Evolutionary conservation across 1,140 invertebrate species (phyloP).

Genomic region (Euura saliciscinereae): DNA sequence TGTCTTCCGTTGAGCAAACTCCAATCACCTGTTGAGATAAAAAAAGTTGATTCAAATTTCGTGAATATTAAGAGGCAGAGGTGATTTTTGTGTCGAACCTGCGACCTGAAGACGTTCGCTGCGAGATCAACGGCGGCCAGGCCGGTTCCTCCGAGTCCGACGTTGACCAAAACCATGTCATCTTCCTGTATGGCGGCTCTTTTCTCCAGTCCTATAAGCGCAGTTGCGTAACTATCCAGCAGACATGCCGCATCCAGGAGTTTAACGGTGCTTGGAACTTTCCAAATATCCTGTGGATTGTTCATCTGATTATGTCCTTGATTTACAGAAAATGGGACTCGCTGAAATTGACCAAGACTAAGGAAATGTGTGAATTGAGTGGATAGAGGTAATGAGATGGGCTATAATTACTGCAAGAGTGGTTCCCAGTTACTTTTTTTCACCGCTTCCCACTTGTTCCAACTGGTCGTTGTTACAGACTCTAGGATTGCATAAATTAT

Average conservation of each 20-base stretch:
- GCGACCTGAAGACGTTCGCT: slow-evolving; percentile 65
- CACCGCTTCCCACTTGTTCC: too few species aligned
- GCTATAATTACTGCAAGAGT: too few species aligned
- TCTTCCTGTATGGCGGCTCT: slow-evolving; percentile 61
- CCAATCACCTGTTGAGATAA: slow-evolving; percentile 63
- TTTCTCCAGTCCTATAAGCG: slow-evolving; percentile 62
- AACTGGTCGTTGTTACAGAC: too few species aligned
- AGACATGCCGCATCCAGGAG: slow-evolving; percentile 59
- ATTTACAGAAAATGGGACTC: too few species aligned
- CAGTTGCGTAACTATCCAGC: slow-evolving; percentile 65
- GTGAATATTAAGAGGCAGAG: not conserved
- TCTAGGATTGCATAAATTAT: too few species aligned
- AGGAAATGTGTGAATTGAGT: too few species aligned
- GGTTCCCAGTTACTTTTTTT: too few species aligned
- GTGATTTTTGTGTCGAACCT: slow-evolving; percentile 47
- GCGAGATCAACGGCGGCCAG: slow-evolving; percentile 69
- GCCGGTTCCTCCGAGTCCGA: slow-evolving; percentile 65
- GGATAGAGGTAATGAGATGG: too few species aligned
- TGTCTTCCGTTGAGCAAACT: slow-evolving; percentile 64
- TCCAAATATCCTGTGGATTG: slow-evolving; percentile 63
- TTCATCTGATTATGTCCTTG: too few species aligned
- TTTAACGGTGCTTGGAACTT: slow-evolving; percentile 56
- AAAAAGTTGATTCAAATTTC: slow-evolving; percentile 18
- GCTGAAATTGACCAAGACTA: too few species aligned
- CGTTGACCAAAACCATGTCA: slow-evolving; percentile 64